Evolutionary conservation across 2,888 invertebrate species (phyloP), one percentile per base, ranked within the genome.

Genomic region (Cosmopolites sordidus): DNA sequence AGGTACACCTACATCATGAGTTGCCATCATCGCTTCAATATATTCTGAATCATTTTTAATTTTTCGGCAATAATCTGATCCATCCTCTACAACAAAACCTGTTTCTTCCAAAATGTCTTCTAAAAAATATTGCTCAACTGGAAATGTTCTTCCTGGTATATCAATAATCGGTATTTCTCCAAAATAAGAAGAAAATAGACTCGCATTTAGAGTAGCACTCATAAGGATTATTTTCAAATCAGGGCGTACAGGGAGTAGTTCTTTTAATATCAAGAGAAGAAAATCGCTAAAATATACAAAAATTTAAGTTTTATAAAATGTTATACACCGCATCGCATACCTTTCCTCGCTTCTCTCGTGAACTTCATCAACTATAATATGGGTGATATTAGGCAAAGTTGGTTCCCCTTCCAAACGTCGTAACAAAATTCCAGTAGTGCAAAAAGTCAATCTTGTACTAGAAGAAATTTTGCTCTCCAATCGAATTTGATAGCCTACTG

Each of bases 131-230:
- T 91, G 88, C 62, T 87, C 81, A 0, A 93, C 92, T 0, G 92
- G 89, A 69, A 85, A 92, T 0, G 92, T 92, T 66, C 89, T 77
- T 11, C 88, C 93, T 44, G 92, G 89, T 64, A 91, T 89, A 66
- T 87, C 83, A 56, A 94, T 74, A 40, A 91, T 78, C 1, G 92
- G 92, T 52, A 87, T 84, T 33, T 81, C 80, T 29, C 79, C 80
- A 71, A 95, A 96, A 73, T 96, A 96, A 41, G 83, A 76, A 1
- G 89, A 85, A 69, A 96, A 96, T 50, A 92, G 74, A 27, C 86
- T 81, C 1, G 90, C 85, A 70, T 95, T 94, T 64, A 96, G 72
- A 0, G 94, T 92, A 1, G 96, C 96, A 68, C 93, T 94, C 95
- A 96, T 96, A 4, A 96, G 77, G 65, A 96, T 83, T 1, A 96